phyloP scores from a whole-genome alignment of 2,797 vertebrate species.

The Melanotaenia maccullochi region DNA sequence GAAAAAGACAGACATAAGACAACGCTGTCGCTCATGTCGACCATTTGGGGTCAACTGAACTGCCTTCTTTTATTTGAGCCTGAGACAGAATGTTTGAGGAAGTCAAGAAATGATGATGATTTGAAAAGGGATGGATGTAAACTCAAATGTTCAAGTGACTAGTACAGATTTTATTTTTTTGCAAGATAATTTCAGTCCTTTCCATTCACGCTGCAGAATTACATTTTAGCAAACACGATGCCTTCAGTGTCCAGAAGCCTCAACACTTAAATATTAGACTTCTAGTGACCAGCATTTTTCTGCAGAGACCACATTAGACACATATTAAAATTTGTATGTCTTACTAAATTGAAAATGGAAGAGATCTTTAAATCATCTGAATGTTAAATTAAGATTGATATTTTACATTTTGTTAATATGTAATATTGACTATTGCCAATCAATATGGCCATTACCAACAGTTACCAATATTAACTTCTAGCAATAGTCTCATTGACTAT shows the following conservation, averaged over 20 bases:
- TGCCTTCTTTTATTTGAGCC: neutral
- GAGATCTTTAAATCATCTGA: too few species aligned
- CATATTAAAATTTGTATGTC: too few species aligned
- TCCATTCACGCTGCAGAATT: neutral
- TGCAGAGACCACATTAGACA: too few species aligned
- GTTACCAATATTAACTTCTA: too few species aligned
- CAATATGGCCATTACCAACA: too few species aligned
- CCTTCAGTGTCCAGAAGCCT: neutral
- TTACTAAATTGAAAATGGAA: too few species aligned
- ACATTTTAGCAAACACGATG: neutral
- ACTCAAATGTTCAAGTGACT: neutral
- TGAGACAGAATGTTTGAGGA: neutral
- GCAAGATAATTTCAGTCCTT: neutral
- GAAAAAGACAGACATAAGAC: slow-evolving; percentile 4
- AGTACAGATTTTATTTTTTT: neutral
- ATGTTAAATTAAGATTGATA: too few species aligned
- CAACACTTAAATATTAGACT: too few species aligned
- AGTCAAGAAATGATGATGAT: neutral
- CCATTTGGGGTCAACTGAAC: slow-evolving; percentile 6
- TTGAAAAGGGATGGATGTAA: neutral
- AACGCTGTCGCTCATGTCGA: slow-evolving; percentile 5
- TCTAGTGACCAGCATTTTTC: too few species aligned
- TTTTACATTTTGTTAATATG: too few species aligned
- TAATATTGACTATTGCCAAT: too few species aligned
- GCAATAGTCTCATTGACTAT: too few species aligned